phyloP scores from a whole-genome alignment of 1,140 invertebrate species.

The Spodoptera frugiperda region DNA sequence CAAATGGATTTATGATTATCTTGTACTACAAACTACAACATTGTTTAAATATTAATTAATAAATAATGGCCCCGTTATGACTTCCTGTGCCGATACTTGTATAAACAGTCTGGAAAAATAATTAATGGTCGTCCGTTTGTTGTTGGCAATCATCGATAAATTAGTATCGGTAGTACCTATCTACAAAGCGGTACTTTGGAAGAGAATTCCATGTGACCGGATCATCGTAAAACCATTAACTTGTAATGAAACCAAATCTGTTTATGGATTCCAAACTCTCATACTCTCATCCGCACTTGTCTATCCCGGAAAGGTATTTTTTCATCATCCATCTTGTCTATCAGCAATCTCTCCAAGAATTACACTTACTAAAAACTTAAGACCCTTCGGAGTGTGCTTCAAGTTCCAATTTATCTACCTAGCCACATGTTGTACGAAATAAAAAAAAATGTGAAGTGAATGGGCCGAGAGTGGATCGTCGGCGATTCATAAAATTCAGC shows the following conservation, averaged over 20 bases:
- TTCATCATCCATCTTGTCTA: not conserved
- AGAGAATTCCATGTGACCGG: too few species aligned
- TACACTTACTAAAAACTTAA: slow-evolving; percentile 20
- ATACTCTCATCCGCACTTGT: not conserved
- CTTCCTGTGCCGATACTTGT: slow-evolving; percentile 16
- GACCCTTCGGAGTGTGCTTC: slow-evolving; percentile 10
- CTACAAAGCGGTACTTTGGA: too few species aligned
- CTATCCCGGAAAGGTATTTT: not conserved
- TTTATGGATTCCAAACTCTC: too few species aligned
- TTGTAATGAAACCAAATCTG: too few species aligned
- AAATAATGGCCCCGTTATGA: slow-evolving; percentile 13
- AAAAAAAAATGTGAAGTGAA: slow-evolving; percentile 63
- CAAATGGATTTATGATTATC: slow-evolving; percentile 24
- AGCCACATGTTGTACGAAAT: slow-evolving; percentile 53
- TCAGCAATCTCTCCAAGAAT: slow-evolving; percentile 1
- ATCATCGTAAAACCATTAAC: too few species aligned
- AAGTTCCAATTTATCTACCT: slow-evolving; percentile 36
- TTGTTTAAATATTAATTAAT: slow-evolving; percentile 36
- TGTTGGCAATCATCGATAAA: too few species aligned
- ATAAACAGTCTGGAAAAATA: not conserved
- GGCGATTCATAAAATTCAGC: slow-evolving; percentile 80
- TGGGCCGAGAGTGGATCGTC: slow-evolving; percentile 59
- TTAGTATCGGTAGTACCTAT: too few species aligned
- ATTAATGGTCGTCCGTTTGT: too few species aligned
- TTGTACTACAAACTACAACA: slow-evolving; percentile 17